Evolutionary conservation across 2,797 vertebrate genomes (phyloP).

Genomic region (Tenualosa ilisha): DNA sequence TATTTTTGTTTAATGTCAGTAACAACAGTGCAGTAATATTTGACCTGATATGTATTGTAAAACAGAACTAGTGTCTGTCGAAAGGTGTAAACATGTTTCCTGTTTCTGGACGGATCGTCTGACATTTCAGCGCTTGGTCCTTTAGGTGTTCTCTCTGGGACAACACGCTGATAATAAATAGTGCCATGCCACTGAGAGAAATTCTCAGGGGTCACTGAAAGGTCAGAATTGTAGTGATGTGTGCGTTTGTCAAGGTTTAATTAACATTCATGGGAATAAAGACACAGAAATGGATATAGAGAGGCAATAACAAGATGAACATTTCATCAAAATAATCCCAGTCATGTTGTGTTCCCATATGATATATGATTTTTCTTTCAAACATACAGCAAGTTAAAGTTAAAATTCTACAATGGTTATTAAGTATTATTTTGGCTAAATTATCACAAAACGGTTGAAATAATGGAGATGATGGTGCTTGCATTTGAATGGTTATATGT

Average conservation of each 20-base stretch:
- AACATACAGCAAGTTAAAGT: background rate
- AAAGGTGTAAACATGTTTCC: too few species aligned
- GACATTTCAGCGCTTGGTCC: too few species aligned
- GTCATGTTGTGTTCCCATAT: background rate
- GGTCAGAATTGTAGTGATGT: background rate
- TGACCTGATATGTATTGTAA: too few species aligned
- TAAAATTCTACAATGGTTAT: background rate
- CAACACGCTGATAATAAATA: background rate
- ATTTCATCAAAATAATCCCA: too few species aligned
- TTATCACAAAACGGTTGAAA: background rate
- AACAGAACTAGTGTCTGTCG: too few species aligned
- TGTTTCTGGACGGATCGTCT: too few species aligned
- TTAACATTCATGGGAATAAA: background rate
- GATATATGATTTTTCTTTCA: background rate
- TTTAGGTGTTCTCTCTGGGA: background rate
- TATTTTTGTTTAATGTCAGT: too few species aligned
- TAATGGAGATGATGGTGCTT: background rate
- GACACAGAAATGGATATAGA: background rate
- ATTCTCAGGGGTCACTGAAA: slow-evolving; percentile 11
- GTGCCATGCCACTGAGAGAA: background rate
- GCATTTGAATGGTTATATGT: background rate
- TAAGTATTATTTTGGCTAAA: too few species aligned
- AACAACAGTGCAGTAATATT: too few species aligned
- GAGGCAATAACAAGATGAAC: background rate
- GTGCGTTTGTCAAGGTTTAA: background rate